phyloP scores from a whole-genome alignment of 2,113 vertebrate genomes.

The Leptodactylus fuscus region DNA sequence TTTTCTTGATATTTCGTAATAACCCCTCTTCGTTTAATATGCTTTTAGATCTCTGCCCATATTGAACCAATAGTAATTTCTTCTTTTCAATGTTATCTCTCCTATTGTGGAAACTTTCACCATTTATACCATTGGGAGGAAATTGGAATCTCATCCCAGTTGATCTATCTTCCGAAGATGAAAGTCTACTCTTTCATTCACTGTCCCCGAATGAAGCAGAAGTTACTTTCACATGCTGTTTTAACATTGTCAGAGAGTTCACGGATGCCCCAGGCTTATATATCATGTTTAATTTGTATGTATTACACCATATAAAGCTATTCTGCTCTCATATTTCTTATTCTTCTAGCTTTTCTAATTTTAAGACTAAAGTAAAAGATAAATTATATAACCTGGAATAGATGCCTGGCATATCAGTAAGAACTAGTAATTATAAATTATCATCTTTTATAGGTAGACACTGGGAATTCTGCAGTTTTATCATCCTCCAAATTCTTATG shows the following conservation, averaged over 20 bases:
- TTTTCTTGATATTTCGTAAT: constrained; percentile 57
- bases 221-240: constrained; percentile 51
- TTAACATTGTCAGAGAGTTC: constrained; percentile 31
- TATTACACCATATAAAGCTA: constrained; percentile 17
- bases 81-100: constrained; percentile 31
- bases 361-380: constrained; percentile 19
- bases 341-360: constrained; percentile 22
- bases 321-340: constrained; percentile 6
- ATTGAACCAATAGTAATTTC: constrained; percentile 45
- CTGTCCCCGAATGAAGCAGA: constrained; percentile 31
- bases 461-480: constrained; percentile 5
- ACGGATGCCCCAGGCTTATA: constrained; percentile 34
- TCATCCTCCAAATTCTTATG: background rate
- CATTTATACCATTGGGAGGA: constrained; percentile 52
- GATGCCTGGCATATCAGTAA: constrained; percentile 21
- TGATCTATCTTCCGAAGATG: constrained; percentile 49
- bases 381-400: constrained; percentile 36
- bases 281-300: constrained; percentile 43
- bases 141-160: constrained; percentile 52
- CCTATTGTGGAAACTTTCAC: constrained; percentile 45
- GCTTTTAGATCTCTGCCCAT: constrained; percentile 38
- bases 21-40: constrained; percentile 51
- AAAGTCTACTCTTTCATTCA: constrained; percentile 51
- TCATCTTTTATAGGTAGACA: constrained; percentile 28
- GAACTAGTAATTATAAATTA: constrained; percentile 19